Percentiles rank a stretch among this genome's conserved stretches.
phyloP scores from a whole-genome alignment of 2,888 invertebrate genomes.

The Cephus spinipes region DNA sequence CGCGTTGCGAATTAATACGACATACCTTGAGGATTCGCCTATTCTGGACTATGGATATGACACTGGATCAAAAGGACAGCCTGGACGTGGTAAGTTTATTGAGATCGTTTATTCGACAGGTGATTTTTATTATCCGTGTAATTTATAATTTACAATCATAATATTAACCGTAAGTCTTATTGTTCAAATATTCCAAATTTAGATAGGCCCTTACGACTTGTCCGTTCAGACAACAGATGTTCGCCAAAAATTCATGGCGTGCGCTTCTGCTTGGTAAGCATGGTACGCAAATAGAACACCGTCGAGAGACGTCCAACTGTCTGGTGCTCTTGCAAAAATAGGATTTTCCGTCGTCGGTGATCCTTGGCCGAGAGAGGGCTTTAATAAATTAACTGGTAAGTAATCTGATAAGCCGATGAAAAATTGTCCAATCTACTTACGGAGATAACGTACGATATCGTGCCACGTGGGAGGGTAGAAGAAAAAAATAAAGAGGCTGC shows the following conservation, averaged over 20 bases:
- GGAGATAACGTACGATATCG: not conserved
- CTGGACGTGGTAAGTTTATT: not conserved
- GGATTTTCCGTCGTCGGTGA: constrained; percentile 39
- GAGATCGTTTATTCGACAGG: not conserved
- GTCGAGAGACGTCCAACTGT: constrained; percentile 61
- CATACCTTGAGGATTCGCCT: not conserved
- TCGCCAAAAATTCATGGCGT: constrained; percentile 32
- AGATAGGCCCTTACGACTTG: not conserved
- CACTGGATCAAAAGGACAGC: not conserved
- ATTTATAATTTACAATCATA: not conserved
- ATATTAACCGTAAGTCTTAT: not conserved
- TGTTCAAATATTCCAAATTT: constrained; percentile 6
- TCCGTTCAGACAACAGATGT: constrained; percentile 31
- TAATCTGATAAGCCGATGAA: not conserved
- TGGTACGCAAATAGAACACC: constrained; percentile 43
- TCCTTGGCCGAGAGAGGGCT: not conserved
- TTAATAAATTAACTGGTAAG: not conserved
- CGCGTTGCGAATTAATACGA: constrained; percentile 2
- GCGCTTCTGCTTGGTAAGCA: constrained; percentile 23
- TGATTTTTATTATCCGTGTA: not conserved
- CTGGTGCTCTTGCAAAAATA: constrained; percentile 61
- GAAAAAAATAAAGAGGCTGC: not conserved
- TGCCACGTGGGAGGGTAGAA: not conserved
- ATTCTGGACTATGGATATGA: not conserved
- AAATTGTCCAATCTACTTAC: not conserved